These are phyloP conservation scores for Macquaria australasica DNA, from an alignment of 2,113 vertebrate species.

Conservation along the genomic window DNA sequence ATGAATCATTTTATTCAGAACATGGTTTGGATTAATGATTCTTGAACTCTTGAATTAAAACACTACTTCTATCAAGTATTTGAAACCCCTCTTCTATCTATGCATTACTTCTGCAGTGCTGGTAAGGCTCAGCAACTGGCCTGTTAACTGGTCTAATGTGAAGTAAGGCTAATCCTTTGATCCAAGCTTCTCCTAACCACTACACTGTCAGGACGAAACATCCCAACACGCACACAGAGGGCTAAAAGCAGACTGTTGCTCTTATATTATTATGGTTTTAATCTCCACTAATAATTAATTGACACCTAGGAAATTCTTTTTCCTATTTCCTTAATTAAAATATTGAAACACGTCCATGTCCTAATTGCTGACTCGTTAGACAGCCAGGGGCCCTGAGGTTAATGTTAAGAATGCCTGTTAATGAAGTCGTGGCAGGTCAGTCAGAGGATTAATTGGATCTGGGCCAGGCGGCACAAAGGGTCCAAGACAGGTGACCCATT, in stretches of 20 bases:
- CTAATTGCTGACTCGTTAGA: constrained; percentile 47
- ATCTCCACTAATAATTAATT: constrained; percentile 31
- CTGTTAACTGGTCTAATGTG: constrained; percentile 41
- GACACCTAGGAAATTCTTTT: constrained; percentile 6
- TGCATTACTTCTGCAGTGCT: not conserved
- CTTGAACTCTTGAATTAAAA: not conserved
- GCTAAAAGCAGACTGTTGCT: constrained; percentile 26
- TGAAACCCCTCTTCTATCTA: not conserved
- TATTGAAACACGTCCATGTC: constrained; percentile 20
- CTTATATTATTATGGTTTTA: not conserved
- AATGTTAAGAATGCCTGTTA: constrained; percentile 61
- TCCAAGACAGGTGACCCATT: constrained; percentile 58
- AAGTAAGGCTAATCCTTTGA: constrained; percentile 74
- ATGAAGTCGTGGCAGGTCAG: constrained; percentile 69
- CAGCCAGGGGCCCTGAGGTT: constrained; percentile 42
- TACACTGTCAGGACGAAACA: not conserved
- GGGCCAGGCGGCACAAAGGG: constrained; percentile 24
- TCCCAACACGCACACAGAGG: not conserved
- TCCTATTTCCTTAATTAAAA: constrained; percentile 48
- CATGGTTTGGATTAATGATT: not conserved
- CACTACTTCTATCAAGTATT: not conserved
- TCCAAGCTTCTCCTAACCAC: constrained; percentile 54
- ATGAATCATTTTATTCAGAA: not conserved
- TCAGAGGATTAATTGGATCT: constrained; percentile 71
- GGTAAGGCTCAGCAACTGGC: constrained; percentile 22